Evolutionary conservation across 2,888 invertebrate species (phyloP), one percentile per base, ranked within the genome.

Genomic region (Pilophorus perplexus): DNA sequence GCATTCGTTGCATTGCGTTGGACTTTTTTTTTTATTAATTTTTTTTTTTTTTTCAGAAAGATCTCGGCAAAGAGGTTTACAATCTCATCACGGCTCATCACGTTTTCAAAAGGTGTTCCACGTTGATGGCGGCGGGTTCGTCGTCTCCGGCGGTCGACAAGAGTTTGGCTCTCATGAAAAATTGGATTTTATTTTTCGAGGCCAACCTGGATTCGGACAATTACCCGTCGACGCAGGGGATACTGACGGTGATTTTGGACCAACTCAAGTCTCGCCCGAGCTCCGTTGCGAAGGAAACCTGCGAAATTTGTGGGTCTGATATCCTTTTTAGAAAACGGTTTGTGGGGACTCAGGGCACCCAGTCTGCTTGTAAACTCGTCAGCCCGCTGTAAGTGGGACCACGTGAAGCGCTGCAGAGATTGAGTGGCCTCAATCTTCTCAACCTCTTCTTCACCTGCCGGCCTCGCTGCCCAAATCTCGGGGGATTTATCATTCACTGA

Each of bases 301-400:
- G 71, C 65, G 8, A 18, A 22, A 48, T 71, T n/a, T 71, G 71
- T 59, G 62, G 54, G 14, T 48, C 38, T 33, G 67, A 70, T 71
- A 71, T 71, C 71, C 71, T 71, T 71, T 71, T 33, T 33, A 12
- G 12, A 33, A n/a, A n/a, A n/a, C n/a, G n/a, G n/a, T n/a, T n/a
- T n/a, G n/a, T n/a, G n/a, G n/a, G n/a, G n/a, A n/a, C n/a, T n/a
- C n/a, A n/a, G n/a, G n/a, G n/a, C n/a, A n/a, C n/a, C n/a, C n/a
- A n/a, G n/a, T n/a, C n/a, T n/a, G n/a, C n/a, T n/a, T n/a, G n/a
- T n/a, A n/a, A n/a, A n/a, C n/a, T n/a, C n/a, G n/a, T n/a, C n/a
- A n/a, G n/a, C n/a, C n/a, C n/a, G n/a, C n/a, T n/a, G n/a, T n/a
- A n/a, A n/a, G n/a, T n/a, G n/a, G n/a, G n/a, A n/a, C n/a, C n/a